A percentile compares a stretch with the other conserved stretches of the same genome.
These are phyloP conservation scores for Leucophenga maculata DNA, from an alignment of 2,888 invertebrate species.

Conservation along the genomic window DNA sequence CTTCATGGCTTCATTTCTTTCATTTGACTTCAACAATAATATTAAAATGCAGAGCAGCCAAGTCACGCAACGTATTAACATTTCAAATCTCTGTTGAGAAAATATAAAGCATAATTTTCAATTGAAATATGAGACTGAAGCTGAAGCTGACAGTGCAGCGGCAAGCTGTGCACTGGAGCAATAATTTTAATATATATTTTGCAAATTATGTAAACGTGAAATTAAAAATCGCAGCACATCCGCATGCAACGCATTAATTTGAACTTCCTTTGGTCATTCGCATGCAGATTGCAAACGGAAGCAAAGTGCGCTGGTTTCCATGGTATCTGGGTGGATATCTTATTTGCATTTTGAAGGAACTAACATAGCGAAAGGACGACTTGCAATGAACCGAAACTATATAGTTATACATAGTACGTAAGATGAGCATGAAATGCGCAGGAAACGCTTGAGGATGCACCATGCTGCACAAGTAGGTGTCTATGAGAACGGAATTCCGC, in stretches of 20 bases:
- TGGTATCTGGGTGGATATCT: not conserved
- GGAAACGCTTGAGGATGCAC: slow-evolving; percentile 11
- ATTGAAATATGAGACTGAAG: slow-evolving; percentile 9
- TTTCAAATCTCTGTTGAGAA: not conserved
- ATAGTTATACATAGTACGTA: too few relatives aligned
- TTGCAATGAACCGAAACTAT: not conserved
- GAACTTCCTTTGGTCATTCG: slow-evolving; percentile 51
- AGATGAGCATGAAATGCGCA: too few relatives aligned
- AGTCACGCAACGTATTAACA: too few relatives aligned
- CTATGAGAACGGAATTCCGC: slow-evolving; percentile 1
- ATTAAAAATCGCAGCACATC: slow-evolving; percentile 25
- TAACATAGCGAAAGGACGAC: not conserved
- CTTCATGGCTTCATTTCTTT: too few relatives aligned
- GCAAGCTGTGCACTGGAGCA: not conserved
- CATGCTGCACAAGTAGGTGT: slow-evolving; percentile 11
- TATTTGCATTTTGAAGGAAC: slow-evolving; percentile 23
- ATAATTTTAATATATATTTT: slow-evolving; percentile 20
- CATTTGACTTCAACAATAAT: too few relatives aligned
- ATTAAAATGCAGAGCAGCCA: too few relatives aligned
- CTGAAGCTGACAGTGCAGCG: not conserved
- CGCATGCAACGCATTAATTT: not conserved
- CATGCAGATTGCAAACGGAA: slow-evolving; percentile 59
- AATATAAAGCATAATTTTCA: slow-evolving; percentile 11
- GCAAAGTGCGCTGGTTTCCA: not conserved
- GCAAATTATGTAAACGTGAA: slow-evolving; percentile 25